Conservation (phyloP, 2,113 vertebrate species). For the Thunnus maccoyii region DNA sequence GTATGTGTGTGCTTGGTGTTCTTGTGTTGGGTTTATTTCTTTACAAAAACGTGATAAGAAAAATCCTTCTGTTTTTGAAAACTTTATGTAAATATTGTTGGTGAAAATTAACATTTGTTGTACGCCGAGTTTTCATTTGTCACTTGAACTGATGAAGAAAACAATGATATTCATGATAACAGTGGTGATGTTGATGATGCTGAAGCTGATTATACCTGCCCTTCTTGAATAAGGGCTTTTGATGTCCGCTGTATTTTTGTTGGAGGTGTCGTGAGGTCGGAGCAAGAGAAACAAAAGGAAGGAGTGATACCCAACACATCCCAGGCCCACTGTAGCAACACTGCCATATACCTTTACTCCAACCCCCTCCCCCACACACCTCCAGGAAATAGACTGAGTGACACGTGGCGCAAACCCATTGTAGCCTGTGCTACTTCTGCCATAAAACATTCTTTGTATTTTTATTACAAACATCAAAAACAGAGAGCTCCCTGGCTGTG, state of each 20-base stretch:
- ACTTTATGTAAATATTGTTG: conserved; percentile 86
- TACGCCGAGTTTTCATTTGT: conserved; percentile 82
- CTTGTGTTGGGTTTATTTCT: conserved; percentile 79
- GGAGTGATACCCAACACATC: conserved; percentile 76
- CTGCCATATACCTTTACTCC: conserved; percentile 55
- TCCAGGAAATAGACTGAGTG: conserved; percentile 28
- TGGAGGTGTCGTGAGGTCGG: conserved; percentile 69
- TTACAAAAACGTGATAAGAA: conserved; percentile 76
- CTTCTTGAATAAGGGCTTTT: conserved; percentile 88
- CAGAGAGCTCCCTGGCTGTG: conserved; percentile 24
- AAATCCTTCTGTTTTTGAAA: conserved; percentile 76
- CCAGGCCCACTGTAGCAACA: conserved; percentile 71
- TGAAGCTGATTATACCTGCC: conserved; percentile 78
- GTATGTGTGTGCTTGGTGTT: conserved; percentile 83
- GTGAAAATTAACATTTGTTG: conserved; percentile 82
- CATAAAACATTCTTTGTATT: conserved; percentile 27
- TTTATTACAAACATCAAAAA: conserved; percentile 19
- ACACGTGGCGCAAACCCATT: conserved; percentile 27
- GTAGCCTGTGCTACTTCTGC: conserved; percentile 43
- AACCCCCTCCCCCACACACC: neutral
- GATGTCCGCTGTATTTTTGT: conserved; percentile 84
- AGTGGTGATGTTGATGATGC: conserved; percentile 79
- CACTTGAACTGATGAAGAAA: conserved; percentile 80
- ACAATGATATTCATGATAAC: conserved; percentile 72
- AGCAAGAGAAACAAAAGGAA: conserved; percentile 69